A percentile compares a stretch with the other conserved stretches of the same genome.
Conservation (phyloP, 2,888 invertebrate genomes). For the Patella pellucida region DNA sequence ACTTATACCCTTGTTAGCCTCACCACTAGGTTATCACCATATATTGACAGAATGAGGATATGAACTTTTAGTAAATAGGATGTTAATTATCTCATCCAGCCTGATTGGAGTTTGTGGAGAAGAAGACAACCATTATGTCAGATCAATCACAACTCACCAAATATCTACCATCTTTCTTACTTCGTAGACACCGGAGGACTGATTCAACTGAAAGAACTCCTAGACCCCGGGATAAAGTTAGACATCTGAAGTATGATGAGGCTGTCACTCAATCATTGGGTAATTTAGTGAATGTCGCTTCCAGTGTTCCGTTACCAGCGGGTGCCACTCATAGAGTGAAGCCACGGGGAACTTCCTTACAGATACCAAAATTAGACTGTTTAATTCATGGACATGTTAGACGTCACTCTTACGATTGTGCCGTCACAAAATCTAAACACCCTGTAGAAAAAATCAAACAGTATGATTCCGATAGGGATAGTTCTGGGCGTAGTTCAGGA, state of each 20-base stretch:
- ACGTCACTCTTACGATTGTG: slow-evolving; percentile 30
- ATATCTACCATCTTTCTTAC: not conserved
- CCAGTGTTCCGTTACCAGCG: slow-evolving; percentile 35
- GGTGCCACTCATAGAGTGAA: slow-evolving; percentile 20
- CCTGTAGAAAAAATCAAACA: slow-evolving; percentile 17
- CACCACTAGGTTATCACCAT: too few species aligned
- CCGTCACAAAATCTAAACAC: slow-evolving; percentile 14
- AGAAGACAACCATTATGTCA: not conserved
- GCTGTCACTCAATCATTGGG: slow-evolving; percentile 40
- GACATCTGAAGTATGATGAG: slow-evolving; percentile 27
- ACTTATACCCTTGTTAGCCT: too few species aligned
- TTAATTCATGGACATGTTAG: slow-evolving; percentile 18
- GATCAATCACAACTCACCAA: not conserved
- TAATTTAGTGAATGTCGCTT: slow-evolving; percentile 38
- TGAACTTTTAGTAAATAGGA: too few species aligned
- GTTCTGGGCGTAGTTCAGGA: slow-evolving; percentile 2
- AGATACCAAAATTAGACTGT: not conserved
- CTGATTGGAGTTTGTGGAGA: not conserved
- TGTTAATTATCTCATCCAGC: not conserved
- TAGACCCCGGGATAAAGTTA: not conserved
- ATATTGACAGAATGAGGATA: too few species aligned
- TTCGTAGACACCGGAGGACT: not conserved
- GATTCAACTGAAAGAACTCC: not conserved
- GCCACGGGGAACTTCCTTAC: slow-evolving; percentile 15
- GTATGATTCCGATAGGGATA: slow-evolving; percentile 10